A percentile compares a stretch with the other conserved stretches of the same genome.
Conservation (phyloP, 2,113 vertebrate genomes). For the Chascanopsetta lugubris region DNA sequence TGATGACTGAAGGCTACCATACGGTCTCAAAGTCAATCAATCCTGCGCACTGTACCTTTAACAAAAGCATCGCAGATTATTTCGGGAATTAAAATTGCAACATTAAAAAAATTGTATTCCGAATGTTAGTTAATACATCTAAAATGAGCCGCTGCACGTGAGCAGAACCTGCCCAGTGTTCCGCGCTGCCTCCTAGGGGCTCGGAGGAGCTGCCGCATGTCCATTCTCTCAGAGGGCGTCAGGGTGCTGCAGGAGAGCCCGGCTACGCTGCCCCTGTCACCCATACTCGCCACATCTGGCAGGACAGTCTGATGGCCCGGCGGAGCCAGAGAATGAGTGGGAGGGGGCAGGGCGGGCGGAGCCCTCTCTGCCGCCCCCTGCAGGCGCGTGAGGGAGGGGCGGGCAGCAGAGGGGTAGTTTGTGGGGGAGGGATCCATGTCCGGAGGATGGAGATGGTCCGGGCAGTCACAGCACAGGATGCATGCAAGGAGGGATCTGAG, state of each 20-base stretch:
- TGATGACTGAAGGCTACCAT: no score
- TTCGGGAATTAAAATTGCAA: no score
- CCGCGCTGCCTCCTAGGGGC: slow-evolving; percentile 41
- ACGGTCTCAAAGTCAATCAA: no score
- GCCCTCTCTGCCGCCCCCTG: slow-evolving; percentile 67
- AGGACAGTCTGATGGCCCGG: slow-evolving; percentile 4
- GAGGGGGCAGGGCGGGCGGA: slow-evolving; percentile 54
- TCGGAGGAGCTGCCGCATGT: slow-evolving; percentile 61
- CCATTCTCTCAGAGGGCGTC: slow-evolving; percentile 67
- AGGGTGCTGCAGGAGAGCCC: slow-evolving; percentile 72
- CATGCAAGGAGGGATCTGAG: slow-evolving; percentile 80
- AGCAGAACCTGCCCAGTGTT: slow-evolving; percentile 17
- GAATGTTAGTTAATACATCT: slow-evolving; percentile 38
- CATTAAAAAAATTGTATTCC: slow-evolving; percentile 18
- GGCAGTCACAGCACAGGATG: slow-evolving; percentile 69
- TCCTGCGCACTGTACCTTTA: no score
- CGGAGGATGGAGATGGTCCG: slow-evolving; percentile 49
- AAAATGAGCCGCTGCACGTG: slow-evolving; percentile 23
- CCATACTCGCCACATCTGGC: not conserved
- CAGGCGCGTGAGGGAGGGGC: slow-evolving; percentile 46
- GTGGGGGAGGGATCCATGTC: slow-evolving; percentile 51
- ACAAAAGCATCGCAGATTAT: no score
- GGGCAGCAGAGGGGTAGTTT: slow-evolving; percentile 24
- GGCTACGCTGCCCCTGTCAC: slow-evolving; percentile 48
- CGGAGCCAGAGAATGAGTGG: slow-evolving; percentile 15